Evolutionary conservation across 2,797 vertebrate species (phyloP).

Genomic region (Acomys russatus): DNA sequence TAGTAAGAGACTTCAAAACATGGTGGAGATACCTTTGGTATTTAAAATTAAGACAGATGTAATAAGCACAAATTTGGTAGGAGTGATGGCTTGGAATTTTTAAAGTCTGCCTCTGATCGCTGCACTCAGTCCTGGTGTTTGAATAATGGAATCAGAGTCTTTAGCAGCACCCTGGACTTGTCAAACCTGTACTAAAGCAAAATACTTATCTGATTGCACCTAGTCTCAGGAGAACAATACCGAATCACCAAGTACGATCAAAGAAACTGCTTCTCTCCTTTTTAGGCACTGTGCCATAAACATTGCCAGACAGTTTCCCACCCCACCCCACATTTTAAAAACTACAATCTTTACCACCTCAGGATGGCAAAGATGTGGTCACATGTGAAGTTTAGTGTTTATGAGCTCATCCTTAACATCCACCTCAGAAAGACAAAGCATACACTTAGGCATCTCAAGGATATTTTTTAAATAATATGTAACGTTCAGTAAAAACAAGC

Average conservation of each 20-base stretch:
- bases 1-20: slow-evolving; percentile 62
- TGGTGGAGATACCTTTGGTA: slow-evolving; percentile 53
- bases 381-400: background rate
- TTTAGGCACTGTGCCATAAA: background rate
- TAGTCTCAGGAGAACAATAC: slow-evolving; percentile 36
- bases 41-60: slow-evolving; percentile 61
- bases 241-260: slow-evolving; percentile 63
- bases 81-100: background rate
- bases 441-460: background rate
- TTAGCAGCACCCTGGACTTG: slow-evolving; percentile 50
- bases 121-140: slow-evolving; percentile 55
- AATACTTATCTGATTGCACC: slow-evolving; percentile 66
- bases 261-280: background rate
- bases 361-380: background rate
- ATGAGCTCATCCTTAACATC: slow-evolving; percentile 31
- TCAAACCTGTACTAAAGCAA: slow-evolving; percentile 58
- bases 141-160: slow-evolving; percentile 64
- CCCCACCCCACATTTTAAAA: background rate
- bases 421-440: background rate
- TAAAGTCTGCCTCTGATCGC: slow-evolving; percentile 48
- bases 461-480: background rate
- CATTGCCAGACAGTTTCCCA: slow-evolving; percentile 53
- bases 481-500: background rate
- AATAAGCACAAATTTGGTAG: slow-evolving; percentile 14
- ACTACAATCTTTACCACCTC: slow-evolving; percentile 23